Evolutionary conservation across 2,888 invertebrate genomes (phyloP), one percentile per base, ranked within the genome.

Genomic region (Eupeodes luniger): DNA sequence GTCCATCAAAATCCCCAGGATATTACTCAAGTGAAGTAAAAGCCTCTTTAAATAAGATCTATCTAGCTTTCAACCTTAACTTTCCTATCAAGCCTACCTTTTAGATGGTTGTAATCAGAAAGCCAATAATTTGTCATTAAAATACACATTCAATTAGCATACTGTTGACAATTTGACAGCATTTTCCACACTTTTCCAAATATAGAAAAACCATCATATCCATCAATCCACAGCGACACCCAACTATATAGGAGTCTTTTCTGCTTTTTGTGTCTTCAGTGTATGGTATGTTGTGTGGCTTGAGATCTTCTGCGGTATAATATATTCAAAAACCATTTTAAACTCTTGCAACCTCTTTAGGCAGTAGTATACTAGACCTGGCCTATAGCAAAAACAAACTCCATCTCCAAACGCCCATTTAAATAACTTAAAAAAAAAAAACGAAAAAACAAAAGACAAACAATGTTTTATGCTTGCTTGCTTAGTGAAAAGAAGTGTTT

Each of bases 351-450:
- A 69, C 51, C 47, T 69, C 69, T 62, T 55, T 75, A 40, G 40
- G 40, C 40, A 40, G 40, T 40, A 5, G 40, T 40, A 40, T 40
- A 40, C 40, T 9, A 40, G 40, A 27, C 64, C 51, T 40, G 40
- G 11, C 40, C 40, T 61, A 47, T 59, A 77, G 78, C 49, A 49
- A 61, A 81, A 81, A 53, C 44, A 72, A 75, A 85, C 78, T 78
- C 69, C 85, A 85, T 81, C 59, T 67, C 57, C 84, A 70, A 85
- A 88, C 85, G 88, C 84, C 84, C 77, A 88, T 88, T 81, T 84
- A 85, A 88, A 84, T 85, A 85, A 27, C 27, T 27, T 27, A 27
- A 27, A 27, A 27, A 27, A n/a, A 19, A 27, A 27, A 27, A 27
- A 74, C 77, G 9, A n/a, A 34, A 69, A 44, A 78, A 19, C 19